These are phyloP conservation scores for Tachina fera DNA, from an alignment of 2,888 invertebrate genomes.

Conservation along the genomic window DNA sequence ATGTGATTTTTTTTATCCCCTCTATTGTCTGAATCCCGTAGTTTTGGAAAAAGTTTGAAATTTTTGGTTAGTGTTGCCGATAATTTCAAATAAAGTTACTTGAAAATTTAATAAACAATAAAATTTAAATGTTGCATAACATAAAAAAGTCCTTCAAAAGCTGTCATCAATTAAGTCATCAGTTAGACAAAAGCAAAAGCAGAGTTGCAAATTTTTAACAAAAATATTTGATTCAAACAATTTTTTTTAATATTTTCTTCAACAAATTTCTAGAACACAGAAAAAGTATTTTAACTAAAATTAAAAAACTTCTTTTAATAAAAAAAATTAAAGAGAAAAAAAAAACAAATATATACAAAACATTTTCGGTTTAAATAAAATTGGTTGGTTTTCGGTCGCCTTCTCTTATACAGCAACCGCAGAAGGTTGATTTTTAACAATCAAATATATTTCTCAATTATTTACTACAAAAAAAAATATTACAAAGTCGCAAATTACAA, in stretches of 20 bases:
- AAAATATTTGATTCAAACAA: neutral
- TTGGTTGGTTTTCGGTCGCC: constrained; percentile 87
- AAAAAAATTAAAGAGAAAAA: neutral
- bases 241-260: neutral
- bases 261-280: neutral
- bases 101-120: no score
- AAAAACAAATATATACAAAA: constrained; percentile 30
- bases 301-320: neutral
- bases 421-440: constrained; percentile 86
- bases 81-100: no score
- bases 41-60: no score
- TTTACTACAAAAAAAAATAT: constrained; percentile 38
- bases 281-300: constrained; percentile 24
- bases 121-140: no score
- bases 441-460: constrained; percentile 54
- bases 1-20: no score
- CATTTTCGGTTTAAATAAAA: constrained; percentile 71
- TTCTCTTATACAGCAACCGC: constrained; percentile 93
- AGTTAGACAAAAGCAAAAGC: neutral
- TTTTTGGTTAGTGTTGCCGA: no score
- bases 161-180: neutral
- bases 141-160: neutral
- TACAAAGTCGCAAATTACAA: constrained; percentile 64
- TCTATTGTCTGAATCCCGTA: no score
- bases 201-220: neutral